Evolutionary conservation across 2,888 invertebrate genomes (phyloP).

Genomic region (Gasteruption jaculator): DNA sequence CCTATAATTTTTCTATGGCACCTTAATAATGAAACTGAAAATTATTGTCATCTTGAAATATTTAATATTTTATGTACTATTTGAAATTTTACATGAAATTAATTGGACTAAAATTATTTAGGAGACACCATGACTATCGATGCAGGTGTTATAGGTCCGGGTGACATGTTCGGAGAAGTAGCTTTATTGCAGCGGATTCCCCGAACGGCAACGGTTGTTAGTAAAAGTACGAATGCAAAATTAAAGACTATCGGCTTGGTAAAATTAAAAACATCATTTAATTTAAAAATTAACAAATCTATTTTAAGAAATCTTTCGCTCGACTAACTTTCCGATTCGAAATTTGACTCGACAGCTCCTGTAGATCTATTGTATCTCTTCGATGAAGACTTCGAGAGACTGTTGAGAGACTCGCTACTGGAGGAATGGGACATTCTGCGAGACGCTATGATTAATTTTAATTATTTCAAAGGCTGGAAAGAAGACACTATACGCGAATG

Average conservation of each 20-base stretch:
- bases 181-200: constrained; percentile 60
- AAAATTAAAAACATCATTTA: not conserved
- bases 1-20: not conserved
- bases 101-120: constrained; percentile 15
- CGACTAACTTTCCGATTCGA: not conserved
- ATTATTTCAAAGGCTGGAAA: constrained; percentile 62
- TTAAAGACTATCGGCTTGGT: too few species aligned
- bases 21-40: constrained; percentile 5
- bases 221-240: constrained; percentile 38
- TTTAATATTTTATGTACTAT: too few species aligned
- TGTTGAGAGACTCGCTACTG: constrained; percentile 58
- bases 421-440: constrained; percentile 62
- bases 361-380: constrained; percentile 63
- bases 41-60: not conserved
- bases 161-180: constrained; percentile 66
- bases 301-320: not conserved
- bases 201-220: constrained; percentile 61
- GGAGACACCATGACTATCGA: constrained; percentile 40
- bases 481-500: constrained; percentile 60
- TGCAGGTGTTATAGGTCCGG: constrained; percentile 55
- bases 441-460: constrained; percentile 59
- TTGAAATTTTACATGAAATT: not conserved
- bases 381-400: constrained; percentile 61
- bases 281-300: not conserved
- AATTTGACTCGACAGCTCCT: constrained; percentile 45